Base-by-base conservation (phyloP, 2,113 vertebrate genomes). In the Anoplopoma fimbria region DNA sequence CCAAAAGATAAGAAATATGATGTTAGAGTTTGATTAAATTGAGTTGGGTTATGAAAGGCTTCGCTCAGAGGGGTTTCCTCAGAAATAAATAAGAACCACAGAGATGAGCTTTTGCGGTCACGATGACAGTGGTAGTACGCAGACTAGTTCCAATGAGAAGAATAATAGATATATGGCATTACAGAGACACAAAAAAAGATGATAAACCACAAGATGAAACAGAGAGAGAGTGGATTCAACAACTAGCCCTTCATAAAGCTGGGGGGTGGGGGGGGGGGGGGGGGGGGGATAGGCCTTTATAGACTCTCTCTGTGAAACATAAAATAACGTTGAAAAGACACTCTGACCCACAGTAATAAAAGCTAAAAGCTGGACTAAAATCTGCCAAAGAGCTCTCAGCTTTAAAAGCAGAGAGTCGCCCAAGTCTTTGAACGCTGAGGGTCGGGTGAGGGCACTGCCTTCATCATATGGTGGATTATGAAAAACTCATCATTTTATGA, bases 221-320 rank as follows among this genome's bases (percentile, higher is more conserved):
- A 33, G 27, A 85, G 31, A 55, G 17, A 31, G 15, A 80, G n/a
- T n/a, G 1, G 42, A 67, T 83, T 78, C 55, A 31, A 34, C 79
- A 74, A 19, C 77, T 82, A 85, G 63, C 63, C 34, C 25, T 69
- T 75, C 33, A 49, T 45, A 69, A 71, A 75, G 42, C 33, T 67
- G 5, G 4, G 25, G 14, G 13, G 6, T n/a, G 13, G 42, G 21
- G 27, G 27, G 47, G 23, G n/a, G 1, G 8, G 4, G 23, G n/a
- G 6, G 3, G n/a, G n/a, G 42, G 42, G 42, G 1, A 27, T 2
- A 17, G 27, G 33, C 36, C 49, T 75, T 83, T 49, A 77, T 38
- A 67, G 27, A 65, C n/a, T 10, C 14, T 77, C 74, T 67, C 38
- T 45, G 17, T 81, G 31, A 78, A 73, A n/a, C 67, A 58, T 73